phyloP scores from a whole-genome alignment of 1,140 invertebrate species.

The Leptinotarsa defecta region DNA sequence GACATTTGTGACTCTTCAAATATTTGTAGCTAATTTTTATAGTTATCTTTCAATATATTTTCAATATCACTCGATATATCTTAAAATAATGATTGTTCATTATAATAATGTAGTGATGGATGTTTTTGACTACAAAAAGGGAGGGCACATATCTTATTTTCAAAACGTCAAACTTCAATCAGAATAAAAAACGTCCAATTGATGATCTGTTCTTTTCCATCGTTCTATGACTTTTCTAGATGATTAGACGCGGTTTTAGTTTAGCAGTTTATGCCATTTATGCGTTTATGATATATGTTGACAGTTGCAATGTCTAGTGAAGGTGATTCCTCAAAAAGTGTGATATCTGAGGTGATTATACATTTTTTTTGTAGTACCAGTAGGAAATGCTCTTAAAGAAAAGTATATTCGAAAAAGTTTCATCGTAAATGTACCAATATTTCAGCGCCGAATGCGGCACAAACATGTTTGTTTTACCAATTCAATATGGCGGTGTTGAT shows the following conservation, averaged over 20 bases:
- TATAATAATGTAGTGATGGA: no score
- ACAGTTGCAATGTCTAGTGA: conserved; percentile 53
- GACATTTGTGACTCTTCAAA: no score
- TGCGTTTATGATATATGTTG: conserved; percentile 40
- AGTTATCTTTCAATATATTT: no score
- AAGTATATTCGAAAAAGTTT: conserved; percentile 22
- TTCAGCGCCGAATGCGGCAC: conserved; percentile 30
- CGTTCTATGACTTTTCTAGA: conserved; percentile 39
- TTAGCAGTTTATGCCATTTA: no score
- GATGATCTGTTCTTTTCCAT: no score
- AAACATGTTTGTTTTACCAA: conserved; percentile 49
- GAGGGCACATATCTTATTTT: no score
- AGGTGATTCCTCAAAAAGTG: conserved; percentile 53
- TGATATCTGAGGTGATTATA: conserved; percentile 48
- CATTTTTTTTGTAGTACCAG: background rate
- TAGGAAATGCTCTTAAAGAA: background rate
- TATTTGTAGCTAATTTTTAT: no score
- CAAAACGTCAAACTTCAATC: no score
- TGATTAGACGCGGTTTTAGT: conserved; percentile 46
- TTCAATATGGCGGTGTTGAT: conserved; percentile 56
- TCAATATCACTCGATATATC: no score
- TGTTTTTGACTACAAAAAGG: no score
- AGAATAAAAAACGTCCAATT: no score
- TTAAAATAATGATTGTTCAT: no score
- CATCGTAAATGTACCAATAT: conserved; percentile 24